Conservation (phyloP, 2,113 vertebrate genomes). For the Zapus hudsonius region DNA sequence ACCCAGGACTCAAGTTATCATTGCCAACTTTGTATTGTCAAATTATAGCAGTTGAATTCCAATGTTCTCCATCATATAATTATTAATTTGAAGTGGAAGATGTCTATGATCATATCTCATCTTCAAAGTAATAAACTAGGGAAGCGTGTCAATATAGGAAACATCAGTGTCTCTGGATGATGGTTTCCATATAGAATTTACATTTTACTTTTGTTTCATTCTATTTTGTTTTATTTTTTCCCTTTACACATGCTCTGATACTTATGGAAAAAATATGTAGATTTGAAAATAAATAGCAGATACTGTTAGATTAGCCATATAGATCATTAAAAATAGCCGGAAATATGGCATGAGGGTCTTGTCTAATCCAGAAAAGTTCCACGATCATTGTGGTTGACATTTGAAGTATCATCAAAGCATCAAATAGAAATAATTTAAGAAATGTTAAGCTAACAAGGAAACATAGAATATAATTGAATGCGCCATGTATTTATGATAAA, state of each 20-base stretch:
- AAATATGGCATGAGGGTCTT: not conserved
- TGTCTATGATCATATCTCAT: not conserved
- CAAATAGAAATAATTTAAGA: not conserved
- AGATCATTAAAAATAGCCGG: not conserved
- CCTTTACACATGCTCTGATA: conserved; percentile 23
- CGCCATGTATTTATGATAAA: not conserved
- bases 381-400: not conserved
- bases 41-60: conserved; percentile 80
- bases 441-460: not conserved
- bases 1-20: conserved; percentile 59
- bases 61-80: conserved; percentile 74
- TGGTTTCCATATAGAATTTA: not conserved
- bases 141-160: conserved; percentile 22
- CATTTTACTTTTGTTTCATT: not conserved
- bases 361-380: not conserved
- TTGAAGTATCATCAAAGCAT: not conserved
- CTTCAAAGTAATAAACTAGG: not conserved
- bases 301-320: not conserved
- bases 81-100: conserved; percentile 60
- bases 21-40: conserved; percentile 71
- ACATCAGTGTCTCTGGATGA: not conserved
- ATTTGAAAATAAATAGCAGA: not conserved
- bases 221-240: not conserved
- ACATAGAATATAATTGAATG: not conserved
- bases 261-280: not conserved